Percentiles rank a stretch among this genome's conserved stretches.
Evolutionary conservation across 2,113 vertebrate genomes (phyloP).

Genomic region (Capra hircus): DNA sequence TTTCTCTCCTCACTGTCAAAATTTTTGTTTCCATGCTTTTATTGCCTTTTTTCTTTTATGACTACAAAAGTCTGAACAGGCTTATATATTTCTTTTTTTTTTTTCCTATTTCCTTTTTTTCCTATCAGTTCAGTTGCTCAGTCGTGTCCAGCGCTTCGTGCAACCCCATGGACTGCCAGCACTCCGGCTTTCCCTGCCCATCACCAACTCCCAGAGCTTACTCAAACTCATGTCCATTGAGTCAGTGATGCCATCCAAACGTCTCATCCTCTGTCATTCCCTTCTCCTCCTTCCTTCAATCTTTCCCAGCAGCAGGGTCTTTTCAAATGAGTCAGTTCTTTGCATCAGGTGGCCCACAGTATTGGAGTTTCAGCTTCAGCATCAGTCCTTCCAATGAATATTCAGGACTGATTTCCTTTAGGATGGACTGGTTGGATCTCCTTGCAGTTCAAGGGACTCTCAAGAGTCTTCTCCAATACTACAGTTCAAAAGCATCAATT

Average conservation of each 20-base stretch:
- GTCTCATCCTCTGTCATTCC: not conserved
- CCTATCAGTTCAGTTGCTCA: not conserved
- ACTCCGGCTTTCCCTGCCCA: not conserved
- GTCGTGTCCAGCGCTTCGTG: rapidly evolving
- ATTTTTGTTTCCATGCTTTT: not conserved
- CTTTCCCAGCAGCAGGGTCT: not conserved
- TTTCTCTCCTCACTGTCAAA: not conserved
- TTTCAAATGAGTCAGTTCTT: not conserved
- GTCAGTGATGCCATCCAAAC: not conserved
- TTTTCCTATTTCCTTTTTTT: not conserved
- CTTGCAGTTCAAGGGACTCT: not conserved
- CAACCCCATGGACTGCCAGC: not conserved
- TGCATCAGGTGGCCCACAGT: not conserved
- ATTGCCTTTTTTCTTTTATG: not conserved
- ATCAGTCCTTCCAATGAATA: not conserved
- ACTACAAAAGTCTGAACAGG: not conserved
- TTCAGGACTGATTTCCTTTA: not conserved
- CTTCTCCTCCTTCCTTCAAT: not conserved
- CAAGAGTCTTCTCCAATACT: not conserved
- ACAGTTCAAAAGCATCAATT: not conserved
- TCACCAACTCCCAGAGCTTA: not conserved
- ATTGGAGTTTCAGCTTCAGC: not conserved
- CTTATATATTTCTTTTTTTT: not conserved
- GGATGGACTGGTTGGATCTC: not conserved
- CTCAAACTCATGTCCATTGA: not conserved